Base-by-base conservation (phyloP, 2,113 vertebrate genomes). In the Podocnemis expansa region DNA sequence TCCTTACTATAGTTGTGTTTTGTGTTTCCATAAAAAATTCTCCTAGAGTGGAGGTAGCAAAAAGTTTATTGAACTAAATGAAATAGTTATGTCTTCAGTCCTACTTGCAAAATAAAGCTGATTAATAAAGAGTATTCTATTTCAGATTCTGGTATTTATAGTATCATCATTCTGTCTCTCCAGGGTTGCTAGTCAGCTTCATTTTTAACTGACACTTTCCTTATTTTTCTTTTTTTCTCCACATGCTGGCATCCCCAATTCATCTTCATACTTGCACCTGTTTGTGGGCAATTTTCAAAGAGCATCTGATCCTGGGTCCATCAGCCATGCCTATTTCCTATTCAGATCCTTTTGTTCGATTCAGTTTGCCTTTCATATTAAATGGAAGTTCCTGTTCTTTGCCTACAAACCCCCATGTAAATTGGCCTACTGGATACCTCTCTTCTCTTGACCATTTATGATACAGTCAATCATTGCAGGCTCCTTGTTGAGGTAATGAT, bases 181-280 rank as follows among this genome's bases (percentile, higher is more conserved):
- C n/a, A 70, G n/a, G 34, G 34, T 19, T 70, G 17, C 63, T 70
- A 17, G 19, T 70, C 63, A 22, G n/a, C 34, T 8, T 70, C 8
- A 21, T 38, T 70, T 19, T 70, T 70, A 34, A 70, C 19, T 6
- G 1, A 31, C 3, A 19, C 0, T 0, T 82, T 89, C 85, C 3
- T 3, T 86, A 2, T 73, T 60, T n/a, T 67, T n/a, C 60, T 70
- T 70, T 38, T 34, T 17, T 70, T 38, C 17, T 70, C 34, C 63
- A 70, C 19, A 34, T 70, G 34, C 19, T 8, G 21, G 8, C 34
- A 38, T 38, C 19, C 19, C n/a, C 19, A 17, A 10, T 70, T 70
- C 19, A 70, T 38, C 7, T 70, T 38, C 34, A n/a, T 70, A 70
- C 31, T 19, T 17, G n/a, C n/a, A 70, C 38, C 31, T 70, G 3